phyloP scores from a whole-genome alignment of 2,888 invertebrate species.

The Griposia aprilina region DNA sequence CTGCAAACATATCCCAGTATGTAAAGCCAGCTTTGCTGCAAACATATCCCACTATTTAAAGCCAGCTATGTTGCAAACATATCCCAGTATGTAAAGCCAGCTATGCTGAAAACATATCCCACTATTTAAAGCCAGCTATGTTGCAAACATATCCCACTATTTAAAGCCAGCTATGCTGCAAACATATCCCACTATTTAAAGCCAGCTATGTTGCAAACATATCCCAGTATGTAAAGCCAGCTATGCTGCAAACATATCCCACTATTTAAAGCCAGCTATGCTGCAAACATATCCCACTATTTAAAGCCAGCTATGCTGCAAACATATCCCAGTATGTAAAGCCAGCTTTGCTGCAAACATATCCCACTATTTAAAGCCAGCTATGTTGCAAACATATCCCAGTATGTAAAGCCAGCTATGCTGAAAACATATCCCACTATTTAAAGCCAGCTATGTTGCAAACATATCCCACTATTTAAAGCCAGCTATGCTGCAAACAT shows the following conservation, averaged over 20 bases:
- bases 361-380: no score
- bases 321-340: no score
- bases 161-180: neutral
- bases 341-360: neutral
- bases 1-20: neutral
- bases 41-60: no score
- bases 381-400: neutral
- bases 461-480: no score
- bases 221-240: no score
- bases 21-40: neutral
- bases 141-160: neutral
- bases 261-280: neutral
- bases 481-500: neutral
- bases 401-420: no score
- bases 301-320: neutral
- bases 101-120: neutral
- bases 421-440: neutral
- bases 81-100: no score
- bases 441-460: neutral
- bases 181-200: no score
- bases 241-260: neutral
- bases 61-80: neutral
- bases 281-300: neutral
- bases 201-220: neutral
- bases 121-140: neutral